Evolutionary conservation across 1,140 invertebrate species (phyloP).

Genomic region (Monochamus saltuarius): DNA sequence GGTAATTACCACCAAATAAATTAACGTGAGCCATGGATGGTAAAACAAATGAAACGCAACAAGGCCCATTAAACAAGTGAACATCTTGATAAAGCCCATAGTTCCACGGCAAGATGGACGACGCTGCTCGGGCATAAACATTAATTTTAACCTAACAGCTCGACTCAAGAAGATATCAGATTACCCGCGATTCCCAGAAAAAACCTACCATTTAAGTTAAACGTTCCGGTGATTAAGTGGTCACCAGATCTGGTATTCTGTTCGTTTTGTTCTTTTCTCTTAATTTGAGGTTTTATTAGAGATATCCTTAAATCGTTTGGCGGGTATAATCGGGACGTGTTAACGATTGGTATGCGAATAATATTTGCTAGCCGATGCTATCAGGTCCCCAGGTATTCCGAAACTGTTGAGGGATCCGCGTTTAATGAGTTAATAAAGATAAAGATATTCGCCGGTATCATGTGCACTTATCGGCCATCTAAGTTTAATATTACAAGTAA

Average conservation of each 20-base stretch:
- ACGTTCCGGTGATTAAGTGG: slow-evolving; percentile 22
- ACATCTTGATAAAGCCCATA: slow-evolving; percentile 51
- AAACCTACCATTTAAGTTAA: slow-evolving; percentile 34
- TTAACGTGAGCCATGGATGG: slow-evolving; percentile 17
- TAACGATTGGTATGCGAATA: too few relatives aligned
- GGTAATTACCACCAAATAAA: slow-evolving; percentile 21
- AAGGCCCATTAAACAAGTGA: slow-evolving; percentile 50
- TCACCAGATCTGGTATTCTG: slow-evolving; percentile 8
- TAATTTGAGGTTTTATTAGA: slow-evolving; percentile 20
- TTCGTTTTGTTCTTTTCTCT: slow-evolving; percentile 12
- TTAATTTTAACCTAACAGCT: slow-evolving; percentile 51
- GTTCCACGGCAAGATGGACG: slow-evolving; percentile 49
- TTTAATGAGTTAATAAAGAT: too few relatives aligned
- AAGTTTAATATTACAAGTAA: too few relatives aligned
- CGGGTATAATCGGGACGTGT: too few relatives aligned
- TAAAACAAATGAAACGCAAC: slow-evolving; percentile 40
- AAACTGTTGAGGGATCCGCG: too few relatives aligned
- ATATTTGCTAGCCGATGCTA: too few relatives aligned
- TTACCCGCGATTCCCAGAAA: slow-evolving; percentile 47
- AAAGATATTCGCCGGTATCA: too few relatives aligned
- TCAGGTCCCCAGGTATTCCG: too few relatives aligned
- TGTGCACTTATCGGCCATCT: too few relatives aligned
- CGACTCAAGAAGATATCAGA: slow-evolving; percentile 48
- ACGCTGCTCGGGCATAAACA: slow-evolving; percentile 48
- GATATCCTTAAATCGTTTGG: not conserved